These are phyloP conservation scores for Tenthredo mesomela DNA, from an alignment of 2,888 invertebrate species.

Conservation along the genomic window DNA sequence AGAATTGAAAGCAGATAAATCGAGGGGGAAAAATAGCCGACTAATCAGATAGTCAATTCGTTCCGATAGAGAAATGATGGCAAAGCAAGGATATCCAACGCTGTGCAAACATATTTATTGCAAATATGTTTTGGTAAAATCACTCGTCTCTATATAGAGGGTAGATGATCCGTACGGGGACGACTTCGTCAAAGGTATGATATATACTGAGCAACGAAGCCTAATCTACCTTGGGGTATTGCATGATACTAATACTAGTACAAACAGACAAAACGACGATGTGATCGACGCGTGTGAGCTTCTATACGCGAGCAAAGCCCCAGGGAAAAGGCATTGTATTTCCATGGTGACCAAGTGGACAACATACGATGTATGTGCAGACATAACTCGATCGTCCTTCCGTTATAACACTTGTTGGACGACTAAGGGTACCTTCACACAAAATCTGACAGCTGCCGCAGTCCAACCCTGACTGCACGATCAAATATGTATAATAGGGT, in stretches of 20 bases:
- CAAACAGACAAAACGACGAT: neutral
- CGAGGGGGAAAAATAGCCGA: neutral
- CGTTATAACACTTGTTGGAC: slow-evolving; percentile 49
- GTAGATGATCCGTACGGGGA: slow-evolving; percentile 1
- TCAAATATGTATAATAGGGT: no score
- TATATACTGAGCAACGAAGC: slow-evolving; percentile 31
- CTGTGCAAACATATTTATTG: neutral
- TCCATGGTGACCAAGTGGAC: slow-evolving; percentile 53
- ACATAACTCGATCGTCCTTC: slow-evolving; percentile 46
- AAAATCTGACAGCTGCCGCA: neutral
- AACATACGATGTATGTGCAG: slow-evolving; percentile 46
- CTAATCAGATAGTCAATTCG: slow-evolving; percentile 28
- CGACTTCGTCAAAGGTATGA: slow-evolving; percentile 19
- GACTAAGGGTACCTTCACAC: slow-evolving; percentile 13
- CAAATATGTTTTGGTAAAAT: neutral
- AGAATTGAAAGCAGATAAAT: neutral
- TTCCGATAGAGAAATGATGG: neutral
- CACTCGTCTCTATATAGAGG: neutral
- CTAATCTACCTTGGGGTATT: slow-evolving; percentile 9
- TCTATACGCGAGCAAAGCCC: neutral
- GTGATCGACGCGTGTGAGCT: neutral
- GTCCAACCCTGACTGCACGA: neutral
- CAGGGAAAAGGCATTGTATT: slow-evolving; percentile 34
- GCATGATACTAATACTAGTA: slow-evolving; percentile 25
- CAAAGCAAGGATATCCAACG: neutral